These are phyloP conservation scores for Neomonachus schauinslandi DNA, from an alignment of 2,113 vertebrate genomes.

Conservation along the genomic window DNA sequence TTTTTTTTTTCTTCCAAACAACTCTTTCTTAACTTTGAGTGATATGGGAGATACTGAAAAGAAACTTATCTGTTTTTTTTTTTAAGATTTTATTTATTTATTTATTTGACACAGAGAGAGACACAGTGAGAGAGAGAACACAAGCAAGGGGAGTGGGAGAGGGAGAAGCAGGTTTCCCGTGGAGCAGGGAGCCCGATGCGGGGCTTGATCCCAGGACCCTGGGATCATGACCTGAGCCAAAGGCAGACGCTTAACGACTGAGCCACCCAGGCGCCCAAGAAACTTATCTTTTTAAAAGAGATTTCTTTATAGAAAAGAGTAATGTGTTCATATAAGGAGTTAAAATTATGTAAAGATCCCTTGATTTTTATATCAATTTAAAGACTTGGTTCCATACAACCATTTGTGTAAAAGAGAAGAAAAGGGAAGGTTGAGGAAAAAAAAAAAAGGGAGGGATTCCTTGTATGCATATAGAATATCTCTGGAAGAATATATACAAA, in stretches of 20 bases:
- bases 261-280: not conserved
- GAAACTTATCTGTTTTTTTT: not conserved
- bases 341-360: not conserved
- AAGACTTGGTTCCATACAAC: not conserved
- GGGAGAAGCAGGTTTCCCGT: too few relatives aligned
- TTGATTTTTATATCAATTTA: slow-evolving; percentile 48
- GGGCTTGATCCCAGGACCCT: too few relatives aligned
- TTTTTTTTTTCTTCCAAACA: not conserved
- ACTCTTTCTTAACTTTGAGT: not conserved
- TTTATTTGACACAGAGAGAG: too few relatives aligned
- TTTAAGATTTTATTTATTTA: too few relatives aligned
- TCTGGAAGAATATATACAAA: not conserved
- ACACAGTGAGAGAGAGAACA: too few relatives aligned
- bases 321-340: not conserved
- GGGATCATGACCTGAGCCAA: too few relatives aligned
- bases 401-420: not conserved
- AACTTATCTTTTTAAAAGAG: not conserved
- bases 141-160: too few relatives aligned
- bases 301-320: slow-evolving; percentile 25
- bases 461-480: not conserved
- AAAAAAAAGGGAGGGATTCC: not conserved
- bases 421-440: not conserved
- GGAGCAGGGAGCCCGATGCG: too few relatives aligned
- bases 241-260: too few relatives aligned
- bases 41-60: not conserved